Evolutionary conservation across 2,113 vertebrate species (phyloP).

Genomic region (Sigmodon hispidus): DNA sequence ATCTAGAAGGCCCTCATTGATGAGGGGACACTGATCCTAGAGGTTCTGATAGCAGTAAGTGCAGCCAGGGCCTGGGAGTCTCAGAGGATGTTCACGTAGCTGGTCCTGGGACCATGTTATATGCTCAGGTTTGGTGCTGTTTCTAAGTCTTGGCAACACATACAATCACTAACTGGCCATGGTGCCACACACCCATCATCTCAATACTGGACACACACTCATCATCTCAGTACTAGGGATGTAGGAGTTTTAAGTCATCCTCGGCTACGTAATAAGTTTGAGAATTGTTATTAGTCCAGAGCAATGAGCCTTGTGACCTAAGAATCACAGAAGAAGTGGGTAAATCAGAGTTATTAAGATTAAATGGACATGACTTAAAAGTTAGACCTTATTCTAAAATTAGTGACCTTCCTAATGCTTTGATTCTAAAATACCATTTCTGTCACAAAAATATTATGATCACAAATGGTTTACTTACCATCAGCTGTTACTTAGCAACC

Average conservation of each 20-base stretch:
- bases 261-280: not conserved
- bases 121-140: not conserved
- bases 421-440: not conserved
- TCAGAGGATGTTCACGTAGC: not conserved
- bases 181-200: not conserved
- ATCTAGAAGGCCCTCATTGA: not conserved
- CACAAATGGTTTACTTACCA: not conserved
- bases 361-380: slow-evolving; percentile 21
- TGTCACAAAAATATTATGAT: not conserved
- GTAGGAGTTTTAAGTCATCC: no score
- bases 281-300: not conserved
- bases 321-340: slow-evolving; percentile 6
- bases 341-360: not conserved
- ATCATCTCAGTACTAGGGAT: not conserved
- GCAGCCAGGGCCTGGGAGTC: not conserved
- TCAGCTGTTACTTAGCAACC: not conserved
- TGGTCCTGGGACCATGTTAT: not conserved
- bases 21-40: not conserved
- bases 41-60: not conserved
- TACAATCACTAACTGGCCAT: not conserved
- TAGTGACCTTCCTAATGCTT: not conserved
- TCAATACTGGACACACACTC: no score
- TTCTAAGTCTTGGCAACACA: not conserved
- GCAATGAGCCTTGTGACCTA: not conserved
- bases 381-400: not conserved